Conservation (phyloP, 2,888 invertebrate genomes). For the Formica aserva region DNA sequence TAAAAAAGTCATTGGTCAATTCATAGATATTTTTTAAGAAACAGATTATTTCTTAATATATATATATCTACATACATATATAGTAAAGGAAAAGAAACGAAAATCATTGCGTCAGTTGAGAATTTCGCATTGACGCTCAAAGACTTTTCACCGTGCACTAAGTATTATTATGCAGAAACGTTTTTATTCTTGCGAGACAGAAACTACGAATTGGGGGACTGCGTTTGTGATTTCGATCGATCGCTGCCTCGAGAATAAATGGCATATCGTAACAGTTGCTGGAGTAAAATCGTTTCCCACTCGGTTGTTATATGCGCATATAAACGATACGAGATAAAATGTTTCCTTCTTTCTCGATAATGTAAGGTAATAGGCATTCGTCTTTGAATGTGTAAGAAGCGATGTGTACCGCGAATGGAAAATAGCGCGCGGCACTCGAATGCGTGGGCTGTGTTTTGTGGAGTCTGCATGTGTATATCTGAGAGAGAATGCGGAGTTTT, state of each 20-base stretch:
- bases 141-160: conserved; percentile 68
- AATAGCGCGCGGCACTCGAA: conserved; percentile 46
- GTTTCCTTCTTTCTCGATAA: conserved; percentile 75
- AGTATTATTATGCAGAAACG: conserved; percentile 66
- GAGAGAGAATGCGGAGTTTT: conserved; percentile 62
- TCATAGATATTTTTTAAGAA: conserved; percentile 76
- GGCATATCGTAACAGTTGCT: conserved; percentile 63
- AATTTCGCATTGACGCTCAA: conserved; percentile 69
- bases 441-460: conserved; percentile 58
- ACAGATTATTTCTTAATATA: conserved; percentile 66
- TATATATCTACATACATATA: conserved; percentile 52
- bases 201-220: conserved; percentile 35
- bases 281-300: conserved; percentile 63
- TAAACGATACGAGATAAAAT: conserved; percentile 73
- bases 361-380: conserved; percentile 65
- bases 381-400: conserved; percentile 61
- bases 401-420: conserved; percentile 31
- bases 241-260: conserved; percentile 43
- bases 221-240: conserved; percentile 53
- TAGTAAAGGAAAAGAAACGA: conserved; percentile 57
- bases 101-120: conserved; percentile 60
- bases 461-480: conserved; percentile 45
- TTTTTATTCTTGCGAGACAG: conserved; percentile 59
- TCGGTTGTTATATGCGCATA: conserved; percentile 72
- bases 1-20: conserved; percentile 63